Conservation (phyloP, 1,140 invertebrate species). For the Drosophila willistoni region DNA sequence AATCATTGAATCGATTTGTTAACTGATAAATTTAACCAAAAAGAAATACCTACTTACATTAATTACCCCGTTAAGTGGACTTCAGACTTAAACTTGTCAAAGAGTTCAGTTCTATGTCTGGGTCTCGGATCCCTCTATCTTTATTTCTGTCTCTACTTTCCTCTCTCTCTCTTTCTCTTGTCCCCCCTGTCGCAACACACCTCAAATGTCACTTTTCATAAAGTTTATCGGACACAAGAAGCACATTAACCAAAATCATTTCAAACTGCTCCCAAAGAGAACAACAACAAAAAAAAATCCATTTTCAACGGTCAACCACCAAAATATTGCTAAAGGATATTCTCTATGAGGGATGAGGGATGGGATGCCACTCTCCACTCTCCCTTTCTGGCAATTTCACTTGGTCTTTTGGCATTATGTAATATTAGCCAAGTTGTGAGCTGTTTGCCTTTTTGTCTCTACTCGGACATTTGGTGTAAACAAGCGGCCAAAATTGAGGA, state of each 20-base stretch:
- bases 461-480: constrained; percentile 67
- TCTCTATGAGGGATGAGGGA: constrained; percentile 36
- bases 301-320: constrained; percentile 28
- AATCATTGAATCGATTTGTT: constrained; percentile 72
- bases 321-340: constrained; percentile 61
- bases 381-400: constrained; percentile 5
- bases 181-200: constrained; percentile 47
- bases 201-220: constrained; percentile 78
- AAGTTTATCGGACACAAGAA: constrained; percentile 70
- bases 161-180: constrained; percentile 5
- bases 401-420: constrained; percentile 52
- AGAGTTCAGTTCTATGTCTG: neutral
- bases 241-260: constrained; percentile 62
- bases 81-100: constrained; percentile 39
- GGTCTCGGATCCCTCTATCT: neutral
- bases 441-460: constrained; percentile 58
- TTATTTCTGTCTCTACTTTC: neutral
- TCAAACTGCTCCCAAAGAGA: constrained; percentile 34
- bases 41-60: constrained; percentile 65
- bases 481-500: constrained; percentile 70
- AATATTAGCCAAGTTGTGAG: constrained; percentile 62
- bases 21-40: constrained; percentile 55
- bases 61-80: constrained; percentile 74
- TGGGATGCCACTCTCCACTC: constrained; percentile 42
- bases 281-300: constrained; percentile 3